Base-by-base conservation (phyloP, 2,113 vertebrate genomes). In the Apistogramma diplotaenia region DNA sequence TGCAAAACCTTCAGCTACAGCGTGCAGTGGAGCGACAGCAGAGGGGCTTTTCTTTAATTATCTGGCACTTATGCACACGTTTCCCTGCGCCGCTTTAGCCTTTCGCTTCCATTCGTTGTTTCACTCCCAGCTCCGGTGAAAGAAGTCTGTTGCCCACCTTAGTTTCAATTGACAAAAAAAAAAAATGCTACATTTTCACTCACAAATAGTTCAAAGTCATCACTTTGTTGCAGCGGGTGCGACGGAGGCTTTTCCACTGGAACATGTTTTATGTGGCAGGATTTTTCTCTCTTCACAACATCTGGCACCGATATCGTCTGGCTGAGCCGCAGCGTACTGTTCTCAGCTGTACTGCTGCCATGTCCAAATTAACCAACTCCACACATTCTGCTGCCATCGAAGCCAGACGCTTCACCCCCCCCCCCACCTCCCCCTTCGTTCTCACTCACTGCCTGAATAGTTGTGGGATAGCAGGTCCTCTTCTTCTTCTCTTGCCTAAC, bases 301-400 rank as follows among this genome's bases (percentile, higher is more conserved):
- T 97, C 97, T 97, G 97, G 97, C 97, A 97, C 95, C 95, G 95
- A 97, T 94, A 93, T 94, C 74, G 78, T 93, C 95, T 93, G 93
- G 94, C 95, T 94, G 87, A 87, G 89, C 93, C 84, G 79, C 83
- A 83, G 86, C 84, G 92, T 90, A 94, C 96, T 95, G 95, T 94
- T 96, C 96, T 89, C 91, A 87, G 94, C 85, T 97, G 96, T 97
- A 96, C 89, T 86, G 33, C 93, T 95, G 96, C 96, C 97, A 96
- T 93, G 92, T 89, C 86, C 93, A 93, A 95, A 96, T 96, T 94
- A 96, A 96, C 95, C 95, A 94, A 94, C 92, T 94, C 92, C 89
- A 96, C 95, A 95, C 95, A 93, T 96, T 94, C 88, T 90, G 84
- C 88, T 92, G 91, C 93, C 91, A 93, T 94, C 94, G 92, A 94